A percentile compares a stretch with the other conserved stretches of the same genome.
Evolutionary conservation across 2,113 vertebrate species (phyloP).

Genomic region (Centropus unirufus): DNA sequence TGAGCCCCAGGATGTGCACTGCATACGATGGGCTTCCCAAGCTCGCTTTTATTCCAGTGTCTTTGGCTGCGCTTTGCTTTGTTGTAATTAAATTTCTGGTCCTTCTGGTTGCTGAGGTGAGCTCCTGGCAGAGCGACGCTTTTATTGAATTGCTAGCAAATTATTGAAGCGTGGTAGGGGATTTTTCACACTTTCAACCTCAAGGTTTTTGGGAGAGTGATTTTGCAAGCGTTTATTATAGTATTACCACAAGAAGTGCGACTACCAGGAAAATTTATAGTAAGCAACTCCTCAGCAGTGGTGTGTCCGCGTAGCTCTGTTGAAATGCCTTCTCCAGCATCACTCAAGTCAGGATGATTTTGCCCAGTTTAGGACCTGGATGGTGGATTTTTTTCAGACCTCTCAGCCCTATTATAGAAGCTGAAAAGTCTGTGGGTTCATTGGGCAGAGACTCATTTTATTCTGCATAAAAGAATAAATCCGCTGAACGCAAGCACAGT

Average conservation of each 20-base stretch:
- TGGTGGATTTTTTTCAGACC: neutral
- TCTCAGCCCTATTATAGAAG: neutral
- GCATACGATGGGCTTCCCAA: accelerated
- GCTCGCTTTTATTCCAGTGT: neutral
- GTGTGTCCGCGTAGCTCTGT: neutral
- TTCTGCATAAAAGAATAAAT: neutral
- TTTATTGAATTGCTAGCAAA: constrained; percentile 29
- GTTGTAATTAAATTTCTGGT: constrained; percentile 32
- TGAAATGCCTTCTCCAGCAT: neutral
- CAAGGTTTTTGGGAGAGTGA: neutral
- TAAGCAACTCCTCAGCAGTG: neutral
- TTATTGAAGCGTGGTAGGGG: constrained; percentile 21
- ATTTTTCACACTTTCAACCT: constrained; percentile 43
- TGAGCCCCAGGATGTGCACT: neutral
- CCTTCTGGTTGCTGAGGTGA: constrained; percentile 7
- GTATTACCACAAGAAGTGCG: constrained; percentile 7
- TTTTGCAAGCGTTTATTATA: constrained; percentile 39
- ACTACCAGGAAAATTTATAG: neutral
- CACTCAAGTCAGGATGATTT: neutral
- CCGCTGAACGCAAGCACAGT: accelerated
- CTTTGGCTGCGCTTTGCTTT: neutral
- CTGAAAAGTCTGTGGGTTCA: neutral
- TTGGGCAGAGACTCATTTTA: neutral
- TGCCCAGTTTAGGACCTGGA: neutral
- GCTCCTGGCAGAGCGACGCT: neutral